Conservation (phyloP, 2,888 invertebrate genomes). For the Leuctra nigra region DNA sequence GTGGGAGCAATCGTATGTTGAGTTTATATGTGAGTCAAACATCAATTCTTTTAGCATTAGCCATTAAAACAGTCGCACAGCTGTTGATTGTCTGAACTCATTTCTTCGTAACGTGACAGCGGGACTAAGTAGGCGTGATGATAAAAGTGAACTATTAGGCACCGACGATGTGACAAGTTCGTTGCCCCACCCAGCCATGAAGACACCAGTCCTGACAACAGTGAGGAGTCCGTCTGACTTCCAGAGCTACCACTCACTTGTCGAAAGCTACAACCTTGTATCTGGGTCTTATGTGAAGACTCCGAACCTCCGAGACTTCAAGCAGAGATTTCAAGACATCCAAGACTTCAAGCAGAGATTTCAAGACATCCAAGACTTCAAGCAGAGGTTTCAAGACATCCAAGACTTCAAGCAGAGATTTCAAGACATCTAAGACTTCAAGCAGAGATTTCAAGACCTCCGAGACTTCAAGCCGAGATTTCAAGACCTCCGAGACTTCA, state of each 20-base stretch:
- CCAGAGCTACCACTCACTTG: conserved; percentile 51
- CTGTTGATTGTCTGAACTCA: conserved; percentile 16
- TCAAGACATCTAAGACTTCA: no score
- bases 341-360: no score
- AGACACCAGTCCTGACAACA: background rate
- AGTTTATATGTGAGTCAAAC: background rate
- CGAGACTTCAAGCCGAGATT: no score
- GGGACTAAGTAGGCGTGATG: conserved; percentile 25
- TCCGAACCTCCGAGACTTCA: conserved; percentile 56
- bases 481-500: no score
- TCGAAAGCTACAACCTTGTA: conserved; percentile 51
- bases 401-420: no score
- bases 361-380: no score
- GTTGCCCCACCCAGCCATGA: conserved; percentile 37
- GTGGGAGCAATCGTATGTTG: background rate
- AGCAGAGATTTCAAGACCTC: no score
- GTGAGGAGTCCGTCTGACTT: conserved; percentile 38
- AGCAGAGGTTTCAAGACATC: no score
- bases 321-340: no score
- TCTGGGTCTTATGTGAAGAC: conserved; percentile 42
- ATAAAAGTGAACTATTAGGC: conserved; percentile 40
- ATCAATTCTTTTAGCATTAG: conserved; percentile 2
- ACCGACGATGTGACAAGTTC: conserved; percentile 71
- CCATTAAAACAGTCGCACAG: no score
- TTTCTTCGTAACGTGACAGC: conserved; percentile 22